Evolutionary conservation across 2,113 vertebrate genomes (phyloP), one percentile per base, ranked within the genome.

Genomic region (Typhlomys cinereus): DNA sequence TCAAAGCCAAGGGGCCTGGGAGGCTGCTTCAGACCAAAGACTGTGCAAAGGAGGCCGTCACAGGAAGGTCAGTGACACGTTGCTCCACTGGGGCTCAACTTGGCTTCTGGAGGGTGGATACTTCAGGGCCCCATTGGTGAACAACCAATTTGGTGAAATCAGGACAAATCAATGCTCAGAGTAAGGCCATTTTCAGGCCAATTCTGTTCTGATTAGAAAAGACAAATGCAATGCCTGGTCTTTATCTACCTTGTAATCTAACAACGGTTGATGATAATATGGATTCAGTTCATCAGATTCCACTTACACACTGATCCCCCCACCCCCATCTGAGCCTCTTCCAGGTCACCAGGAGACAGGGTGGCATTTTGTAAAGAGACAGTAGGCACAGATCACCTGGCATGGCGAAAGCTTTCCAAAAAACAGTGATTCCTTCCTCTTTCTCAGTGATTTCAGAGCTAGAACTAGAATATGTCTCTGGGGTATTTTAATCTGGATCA

Each of bases 141-240:
- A n/a, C n/a, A n/a, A 57, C 41, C 75, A 87, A 69, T 25, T 44
- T 17, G 6, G 2, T 15, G 44, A 76, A 94, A 76, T 75, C 27
- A 3, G 5, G 31, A 15, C 41, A 46, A 59, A 66, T 29, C 50
- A 67, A 5, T 36, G 18, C 71, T 71, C 71, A 71, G 44, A 80
- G 46, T 89, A n/a, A 85, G 27, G 5, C 76, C 36, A 82, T 70
- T 18, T 62, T 50, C n/a, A 74, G n/a, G 48, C 62, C 41, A 78
- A 29, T 88, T 70, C 21, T 85, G 23, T 57, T 44, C 15, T 50
- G 66, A 62, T 15, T 52, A 67, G 67, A 59, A 61, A 29, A 25
- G 44, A 23, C 1, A 1, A 48, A 9, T 2, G 25, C 3, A 12
- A 21, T 29, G 7, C 2, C 2, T 25, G 2, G 2, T 74, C 44